These are phyloP conservation scores for Cybosia mesomella DNA, from an alignment of 2,888 invertebrate species.

Conservation along the genomic window DNA sequence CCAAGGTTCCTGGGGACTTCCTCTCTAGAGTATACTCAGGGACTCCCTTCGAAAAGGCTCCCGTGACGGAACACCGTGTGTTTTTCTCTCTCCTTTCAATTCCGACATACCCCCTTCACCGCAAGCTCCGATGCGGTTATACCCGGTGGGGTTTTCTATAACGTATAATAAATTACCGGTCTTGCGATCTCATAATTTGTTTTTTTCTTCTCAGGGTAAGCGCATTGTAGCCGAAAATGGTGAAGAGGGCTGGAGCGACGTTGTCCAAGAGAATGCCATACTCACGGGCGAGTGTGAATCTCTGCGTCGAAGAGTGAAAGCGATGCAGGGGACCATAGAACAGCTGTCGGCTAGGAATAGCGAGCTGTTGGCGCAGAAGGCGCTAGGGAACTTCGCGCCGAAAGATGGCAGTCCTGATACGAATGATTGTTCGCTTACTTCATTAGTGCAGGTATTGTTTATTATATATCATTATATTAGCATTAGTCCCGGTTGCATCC, in stretches of 20 bases:
- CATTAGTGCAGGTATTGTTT: constrained; percentile 85
- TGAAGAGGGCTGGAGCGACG: constrained; percentile 95
- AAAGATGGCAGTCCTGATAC: constrained; percentile 75
- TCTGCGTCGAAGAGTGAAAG: constrained; percentile 95
- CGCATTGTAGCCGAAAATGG: constrained; percentile 95
- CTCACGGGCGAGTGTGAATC: constrained; percentile 95
- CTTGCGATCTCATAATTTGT: neutral
- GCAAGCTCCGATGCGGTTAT: too few species aligned
- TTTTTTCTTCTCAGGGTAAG: constrained; percentile 90
- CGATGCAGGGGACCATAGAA: constrained; percentile 97
- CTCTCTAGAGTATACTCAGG: too few species aligned
- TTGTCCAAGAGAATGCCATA: constrained; percentile 98
- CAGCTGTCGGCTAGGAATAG: constrained; percentile 94
- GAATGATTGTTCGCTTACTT: constrained; percentile 76
- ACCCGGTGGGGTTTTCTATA: too few species aligned
- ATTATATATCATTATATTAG: too few species aligned
- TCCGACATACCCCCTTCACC: too few species aligned
- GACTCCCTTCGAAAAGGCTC: too few species aligned
- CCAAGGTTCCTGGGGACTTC: too few species aligned
- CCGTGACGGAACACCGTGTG: too few species aligned
- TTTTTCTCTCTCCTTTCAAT: too few species aligned
- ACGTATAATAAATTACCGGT: too few species aligned
- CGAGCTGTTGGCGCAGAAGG: constrained; percentile 93
- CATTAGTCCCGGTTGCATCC: too few species aligned
- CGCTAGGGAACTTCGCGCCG: constrained; percentile 88